Conservation (phyloP, 2,888 invertebrate species). For the Bembecia ichneumoniformis region DNA sequence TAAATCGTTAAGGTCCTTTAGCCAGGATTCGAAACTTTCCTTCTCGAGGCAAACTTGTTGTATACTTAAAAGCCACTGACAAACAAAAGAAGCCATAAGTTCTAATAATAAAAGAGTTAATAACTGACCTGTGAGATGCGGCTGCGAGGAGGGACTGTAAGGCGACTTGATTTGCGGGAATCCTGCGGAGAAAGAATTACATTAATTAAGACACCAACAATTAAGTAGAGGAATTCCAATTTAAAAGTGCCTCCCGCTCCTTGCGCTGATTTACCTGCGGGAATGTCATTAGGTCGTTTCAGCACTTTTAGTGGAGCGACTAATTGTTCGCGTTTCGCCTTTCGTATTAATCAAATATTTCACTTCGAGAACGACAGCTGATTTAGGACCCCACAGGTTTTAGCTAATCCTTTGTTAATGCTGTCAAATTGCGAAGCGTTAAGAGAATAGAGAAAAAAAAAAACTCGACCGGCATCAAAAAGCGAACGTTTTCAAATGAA, state of each 20-base stretch:
- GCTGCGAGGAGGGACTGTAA: constrained; percentile 74
- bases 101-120: constrained; percentile 13
- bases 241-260: constrained; percentile 23
- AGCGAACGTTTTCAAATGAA: constrained; percentile 14
- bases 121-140: constrained; percentile 72
- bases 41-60: no score
- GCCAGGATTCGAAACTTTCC: no score
- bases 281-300: constrained; percentile 6
- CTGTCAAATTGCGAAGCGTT: neutral
- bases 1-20: no score
- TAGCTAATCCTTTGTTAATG: neutral
- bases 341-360: neutral
- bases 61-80: no score
- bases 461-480: constrained; percentile 10
- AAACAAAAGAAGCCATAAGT: no score
- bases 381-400: neutral
- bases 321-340: neutral
- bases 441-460: neutral
- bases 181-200: constrained; percentile 59
- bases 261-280: constrained; percentile 6
- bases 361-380: neutral
- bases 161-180: constrained; percentile 78
- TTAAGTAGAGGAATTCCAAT: constrained; percentile 36
- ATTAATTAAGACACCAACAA: constrained; percentile 41
- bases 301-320: constrained; percentile 1